Percentiles rank a stretch among this genome's conserved stretches.
These are phyloP conservation scores for Parapristionchus giblindavisi DNA, from an alignment of 2,888 invertebrate species.

Conservation along the genomic window DNA sequence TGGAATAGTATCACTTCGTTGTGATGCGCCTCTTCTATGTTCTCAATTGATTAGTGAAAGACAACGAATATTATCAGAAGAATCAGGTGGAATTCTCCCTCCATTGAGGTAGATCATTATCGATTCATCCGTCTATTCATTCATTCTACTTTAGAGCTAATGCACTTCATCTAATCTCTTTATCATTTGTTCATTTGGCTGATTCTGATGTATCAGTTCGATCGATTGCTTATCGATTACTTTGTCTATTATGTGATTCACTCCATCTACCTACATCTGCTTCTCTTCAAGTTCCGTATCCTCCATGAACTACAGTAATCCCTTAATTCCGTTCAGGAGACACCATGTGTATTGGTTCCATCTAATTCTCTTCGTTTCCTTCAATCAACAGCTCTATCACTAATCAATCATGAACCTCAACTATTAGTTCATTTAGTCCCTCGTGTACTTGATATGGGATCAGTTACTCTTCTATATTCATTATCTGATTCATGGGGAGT, in stretches of 20 bases:
- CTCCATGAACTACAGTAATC: background rate
- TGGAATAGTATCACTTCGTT: slow-evolving; percentile 31
- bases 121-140: background rate
- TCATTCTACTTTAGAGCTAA: slow-evolving; percentile 38
- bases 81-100: slow-evolving; percentile 33
- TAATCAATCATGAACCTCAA: slow-evolving; percentile 16
- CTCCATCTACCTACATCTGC: slow-evolving; percentile 40
- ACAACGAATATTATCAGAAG: slow-evolving; percentile 4
- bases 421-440: slow-evolving; percentile 25
- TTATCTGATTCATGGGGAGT: slow-evolving; percentile 24
- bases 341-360: slow-evolving; percentile 46
- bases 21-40: slow-evolving; percentile 21
- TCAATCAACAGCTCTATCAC: background rate
- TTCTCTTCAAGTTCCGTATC: slow-evolving; percentile 33
- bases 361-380: slow-evolving; percentile 36
- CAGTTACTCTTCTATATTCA: slow-evolving; percentile 28
- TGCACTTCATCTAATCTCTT: slow-evolving; percentile 42
- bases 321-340: slow-evolving; percentile 35
- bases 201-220: slow-evolving; percentile 45
- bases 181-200: slow-evolving; percentile 45
- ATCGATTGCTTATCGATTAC: slow-evolving; percentile 44
- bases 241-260: slow-evolving; percentile 39
- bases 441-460: slow-evolving; percentile 33
- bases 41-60: slow-evolving; percentile 12
- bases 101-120: slow-evolving; percentile 18